Conservation (phyloP, 2,113 vertebrate genomes). For the Trogon surrucura region DNA sequence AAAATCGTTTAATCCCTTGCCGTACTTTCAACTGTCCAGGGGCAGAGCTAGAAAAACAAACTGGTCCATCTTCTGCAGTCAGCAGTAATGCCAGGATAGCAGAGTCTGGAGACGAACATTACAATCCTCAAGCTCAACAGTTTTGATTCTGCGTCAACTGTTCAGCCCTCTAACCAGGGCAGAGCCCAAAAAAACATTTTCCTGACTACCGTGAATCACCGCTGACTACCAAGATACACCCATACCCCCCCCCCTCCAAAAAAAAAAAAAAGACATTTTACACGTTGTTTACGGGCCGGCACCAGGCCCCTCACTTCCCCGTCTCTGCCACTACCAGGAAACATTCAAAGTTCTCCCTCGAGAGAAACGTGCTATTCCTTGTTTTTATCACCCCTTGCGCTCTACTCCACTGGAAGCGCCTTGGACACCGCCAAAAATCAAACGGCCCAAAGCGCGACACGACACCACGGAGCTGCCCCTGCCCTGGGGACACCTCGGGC, state of each 20-base stretch:
- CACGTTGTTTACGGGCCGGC: not conserved
- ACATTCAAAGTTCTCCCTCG: not conserved
- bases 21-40: not conserved
- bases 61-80: not conserved
- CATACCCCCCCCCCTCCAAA: not conserved
- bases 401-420: not conserved
- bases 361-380: not conserved
- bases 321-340: not conserved
- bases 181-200: not conserved
- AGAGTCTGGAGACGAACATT: fast-evolving
- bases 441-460: not conserved
- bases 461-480: not conserved
- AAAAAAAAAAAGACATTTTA: too few relatives aligned
- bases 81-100: not conserved
- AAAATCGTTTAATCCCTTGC: not conserved
- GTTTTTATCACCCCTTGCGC: not conserved
- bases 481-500: not conserved
- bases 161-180: not conserved
- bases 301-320: not conserved
- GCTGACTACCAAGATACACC: fast-evolving
- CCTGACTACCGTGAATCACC: not conserved
- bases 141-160: not conserved
- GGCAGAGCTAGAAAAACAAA: not conserved
- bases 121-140: not conserved
- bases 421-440: not conserved